These are phyloP conservation scores for Sphaerophoria rueppellii DNA, from an alignment of 2,888 invertebrate species.

Conservation along the genomic window DNA sequence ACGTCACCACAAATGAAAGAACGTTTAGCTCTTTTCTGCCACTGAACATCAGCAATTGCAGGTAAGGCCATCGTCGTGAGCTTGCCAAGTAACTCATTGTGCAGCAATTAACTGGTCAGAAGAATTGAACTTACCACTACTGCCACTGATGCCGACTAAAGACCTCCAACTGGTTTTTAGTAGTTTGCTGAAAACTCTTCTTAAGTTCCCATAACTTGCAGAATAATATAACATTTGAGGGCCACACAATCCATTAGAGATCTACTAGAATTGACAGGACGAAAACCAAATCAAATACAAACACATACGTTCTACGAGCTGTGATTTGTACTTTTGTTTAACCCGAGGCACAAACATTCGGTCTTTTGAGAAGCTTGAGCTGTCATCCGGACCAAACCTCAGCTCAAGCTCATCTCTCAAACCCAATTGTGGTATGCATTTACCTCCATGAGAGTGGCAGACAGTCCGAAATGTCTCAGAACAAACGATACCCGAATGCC, in stretches of 20 bases:
- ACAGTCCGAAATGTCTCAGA: neutral
- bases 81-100: constrained; percentile 59
- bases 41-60: constrained; percentile 2
- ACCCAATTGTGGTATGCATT: constrained; percentile 30
- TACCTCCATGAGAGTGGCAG: constrained; percentile 28
- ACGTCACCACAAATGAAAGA: constrained; percentile 45
- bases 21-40: constrained; percentile 56
- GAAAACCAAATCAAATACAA: constrained; percentile 47
- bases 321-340: constrained; percentile 30
- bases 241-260: neutral
- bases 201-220: constrained; percentile 43
- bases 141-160: too few species aligned
- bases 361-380: constrained; percentile 26
- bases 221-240: constrained; percentile 2
- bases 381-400: neutral
- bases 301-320: neutral
- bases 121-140: constrained; percentile 37
- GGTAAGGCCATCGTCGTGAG: constrained; percentile 36
- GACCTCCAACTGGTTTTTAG: constrained; percentile 12
- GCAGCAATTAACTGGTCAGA: constrained; percentile 57
- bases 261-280: constrained; percentile 35
- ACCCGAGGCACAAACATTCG: neutral
- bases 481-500: neutral
- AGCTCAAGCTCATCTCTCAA: constrained; percentile 28
- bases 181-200: neutral